Conservation (phyloP, 2,113 vertebrate species). For the Pampusana beccarii region DNA sequence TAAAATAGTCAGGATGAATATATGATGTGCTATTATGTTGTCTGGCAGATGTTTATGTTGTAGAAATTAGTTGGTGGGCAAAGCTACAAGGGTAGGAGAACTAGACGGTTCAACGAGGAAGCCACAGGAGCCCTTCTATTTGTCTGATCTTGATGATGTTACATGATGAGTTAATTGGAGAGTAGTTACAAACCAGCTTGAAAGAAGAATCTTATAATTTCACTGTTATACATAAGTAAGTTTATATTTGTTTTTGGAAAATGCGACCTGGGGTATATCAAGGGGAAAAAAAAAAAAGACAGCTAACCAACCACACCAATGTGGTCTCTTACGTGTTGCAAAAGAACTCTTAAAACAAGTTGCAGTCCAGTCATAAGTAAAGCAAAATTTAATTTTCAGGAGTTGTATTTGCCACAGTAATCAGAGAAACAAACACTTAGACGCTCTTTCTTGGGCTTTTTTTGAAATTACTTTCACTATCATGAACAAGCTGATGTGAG, state of each 20-base stretch:
- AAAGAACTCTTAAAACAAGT: neutral
- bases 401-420: neutral
- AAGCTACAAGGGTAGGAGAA: neutral
- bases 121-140: neutral
- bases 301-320: too few relatives aligned
- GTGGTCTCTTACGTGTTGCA: neutral
- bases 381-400: neutral
- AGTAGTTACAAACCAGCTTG: neutral
- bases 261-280: neutral
- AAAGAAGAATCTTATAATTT: neutral
- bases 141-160: neutral
- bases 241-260: neutral
- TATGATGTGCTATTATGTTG: neutral
- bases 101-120: neutral
- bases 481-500: neutral
- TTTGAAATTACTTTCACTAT: neutral
- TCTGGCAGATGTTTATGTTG: neutral
- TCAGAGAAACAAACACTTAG: neutral
- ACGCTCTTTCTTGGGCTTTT: neutral
- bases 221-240: neutral
- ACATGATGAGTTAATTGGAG: neutral
- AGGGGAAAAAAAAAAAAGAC: rapidly evolving
- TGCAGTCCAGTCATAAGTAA: neutral
- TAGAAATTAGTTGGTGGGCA: neutral
- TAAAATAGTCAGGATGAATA: neutral